A percentile compares a stretch with the other conserved stretches of the same genome.
phyloP scores from a whole-genome alignment of 2,888 invertebrate genomes.

The Lysandra coridon region DNA sequence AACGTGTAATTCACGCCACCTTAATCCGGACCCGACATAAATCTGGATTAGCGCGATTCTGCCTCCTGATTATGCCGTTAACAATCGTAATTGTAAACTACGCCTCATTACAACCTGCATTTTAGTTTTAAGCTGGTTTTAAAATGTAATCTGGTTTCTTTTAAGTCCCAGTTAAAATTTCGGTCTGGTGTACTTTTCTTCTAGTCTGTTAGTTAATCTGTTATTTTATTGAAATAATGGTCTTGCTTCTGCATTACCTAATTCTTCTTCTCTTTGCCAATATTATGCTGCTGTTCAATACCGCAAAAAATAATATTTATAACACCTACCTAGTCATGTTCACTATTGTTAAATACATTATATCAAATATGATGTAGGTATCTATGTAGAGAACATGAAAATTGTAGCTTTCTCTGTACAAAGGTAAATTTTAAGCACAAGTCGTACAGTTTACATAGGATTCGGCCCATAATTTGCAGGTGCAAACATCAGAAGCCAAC shows the following conservation, averaged over 20 bases:
- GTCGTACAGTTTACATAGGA: neutral
- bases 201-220: neutral
- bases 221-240: too few relatives aligned
- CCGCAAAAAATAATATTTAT: too few relatives aligned
- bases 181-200: neutral
- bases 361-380: too few relatives aligned
- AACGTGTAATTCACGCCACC: constrained; percentile 80
- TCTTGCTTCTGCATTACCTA: too few relatives aligned
- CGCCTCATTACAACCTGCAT: constrained; percentile 39
- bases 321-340: too few relatives aligned
- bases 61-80: constrained; percentile 76
- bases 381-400: too few relatives aligned
- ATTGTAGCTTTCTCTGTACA: too few relatives aligned
- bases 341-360: too few relatives aligned
- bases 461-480: constrained; percentile 28
- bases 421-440: neutral
- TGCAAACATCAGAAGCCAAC: constrained; percentile 37
- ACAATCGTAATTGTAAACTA: constrained; percentile 77
- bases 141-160: neutral
- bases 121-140: constrained; percentile 2
- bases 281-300: too few relatives aligned
- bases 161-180: neutral
- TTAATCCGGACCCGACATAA: constrained; percentile 78
- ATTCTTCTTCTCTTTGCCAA: too few relatives aligned
- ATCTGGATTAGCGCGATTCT: constrained; percentile 79